Percentiles rank a stretch among this genome's conserved stretches.
Conservation (phyloP, 1,140 invertebrate genomes). For the Aphidius ervi region DNA sequence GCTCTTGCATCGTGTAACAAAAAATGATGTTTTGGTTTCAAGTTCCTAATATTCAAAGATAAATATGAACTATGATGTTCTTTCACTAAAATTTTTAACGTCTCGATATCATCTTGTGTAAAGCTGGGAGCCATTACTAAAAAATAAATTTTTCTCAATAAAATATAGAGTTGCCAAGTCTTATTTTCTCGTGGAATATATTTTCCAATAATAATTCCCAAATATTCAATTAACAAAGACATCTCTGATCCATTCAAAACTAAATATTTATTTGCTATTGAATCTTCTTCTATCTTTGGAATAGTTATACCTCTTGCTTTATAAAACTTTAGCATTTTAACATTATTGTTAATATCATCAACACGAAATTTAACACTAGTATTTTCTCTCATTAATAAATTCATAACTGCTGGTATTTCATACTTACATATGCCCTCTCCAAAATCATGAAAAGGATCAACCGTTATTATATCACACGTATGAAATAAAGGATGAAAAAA, state of each 20-base stretch:
- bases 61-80: slow-evolving; percentile 23
- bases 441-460: too few relatives aligned
- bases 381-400: background rate
- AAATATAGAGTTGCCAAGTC: slow-evolving; percentile 16
- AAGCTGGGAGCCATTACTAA: slow-evolving; percentile 16
- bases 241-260: slow-evolving; percentile 19
- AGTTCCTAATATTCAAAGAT: slow-evolving; percentile 13
- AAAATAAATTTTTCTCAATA: slow-evolving; percentile 18
- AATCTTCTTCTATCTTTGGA: slow-evolving; percentile 4
- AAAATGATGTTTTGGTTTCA: slow-evolving; percentile 23
- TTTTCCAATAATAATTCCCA: slow-evolving; percentile 19
- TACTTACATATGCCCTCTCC: too few relatives aligned
- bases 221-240: slow-evolving; percentile 16
- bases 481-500: too few relatives aligned
- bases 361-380: background rate
- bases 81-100: slow-evolving; percentile 13
- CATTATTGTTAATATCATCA: slow-evolving; percentile 7
- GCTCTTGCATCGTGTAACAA: slow-evolving; percentile 21
- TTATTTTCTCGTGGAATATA: slow-evolving; percentile 14
- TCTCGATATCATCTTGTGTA: background rate
- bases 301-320: slow-evolving; percentile 17
- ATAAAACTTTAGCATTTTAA: slow-evolving; percentile 1
- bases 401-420: too few relatives aligned
- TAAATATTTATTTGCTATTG: slow-evolving; percentile 16
- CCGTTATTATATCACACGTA: too few relatives aligned